Percentiles rank a stretch among this genome's conserved stretches.
These are phyloP conservation scores for Boloria selene DNA, from an alignment of 2,888 invertebrate species.

Conservation along the genomic window DNA sequence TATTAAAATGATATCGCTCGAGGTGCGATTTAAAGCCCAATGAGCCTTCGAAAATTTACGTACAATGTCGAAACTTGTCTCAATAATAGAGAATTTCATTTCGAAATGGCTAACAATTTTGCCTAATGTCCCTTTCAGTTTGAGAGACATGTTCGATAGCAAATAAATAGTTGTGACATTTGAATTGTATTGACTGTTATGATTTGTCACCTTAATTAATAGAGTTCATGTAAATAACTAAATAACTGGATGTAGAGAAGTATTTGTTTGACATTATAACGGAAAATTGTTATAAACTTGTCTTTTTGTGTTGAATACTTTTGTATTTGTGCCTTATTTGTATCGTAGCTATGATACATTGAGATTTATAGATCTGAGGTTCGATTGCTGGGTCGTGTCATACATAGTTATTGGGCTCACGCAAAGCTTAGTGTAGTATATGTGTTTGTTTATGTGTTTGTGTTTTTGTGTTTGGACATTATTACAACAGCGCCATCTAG, in stretches of 20 bases:
- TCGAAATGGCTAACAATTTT: conserved; percentile 34
- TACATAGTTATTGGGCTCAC: too few relatives aligned
- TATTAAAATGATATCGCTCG: conserved; percentile 61
- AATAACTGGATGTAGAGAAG: not conserved
- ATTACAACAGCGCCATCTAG: too few relatives aligned
- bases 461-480: too few relatives aligned
- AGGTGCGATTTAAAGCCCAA: conserved; percentile 58
- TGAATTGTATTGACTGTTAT: conserved; percentile 19
- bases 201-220: conserved; percentile 12
- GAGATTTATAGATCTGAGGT: too few relatives aligned
- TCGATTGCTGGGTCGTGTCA: too few relatives aligned
- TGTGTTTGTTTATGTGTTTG: too few relatives aligned
- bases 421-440: too few relatives aligned
- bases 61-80: conserved; percentile 41
- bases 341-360: too few relatives aligned
- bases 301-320: too few relatives aligned
- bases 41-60: conserved; percentile 55
- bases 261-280: not conserved
- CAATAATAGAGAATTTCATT: conserved; percentile 41
- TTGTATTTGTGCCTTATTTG: too few relatives aligned
- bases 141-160: conserved; percentile 29
- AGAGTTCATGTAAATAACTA: conserved; percentile 8
- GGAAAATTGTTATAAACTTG: not conserved
- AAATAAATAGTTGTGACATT: conserved; percentile 28
- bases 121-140: conserved; percentile 29